phyloP scores from a whole-genome alignment of 2,888 invertebrate genomes.

The Parapristionchus giblindavisi region DNA sequence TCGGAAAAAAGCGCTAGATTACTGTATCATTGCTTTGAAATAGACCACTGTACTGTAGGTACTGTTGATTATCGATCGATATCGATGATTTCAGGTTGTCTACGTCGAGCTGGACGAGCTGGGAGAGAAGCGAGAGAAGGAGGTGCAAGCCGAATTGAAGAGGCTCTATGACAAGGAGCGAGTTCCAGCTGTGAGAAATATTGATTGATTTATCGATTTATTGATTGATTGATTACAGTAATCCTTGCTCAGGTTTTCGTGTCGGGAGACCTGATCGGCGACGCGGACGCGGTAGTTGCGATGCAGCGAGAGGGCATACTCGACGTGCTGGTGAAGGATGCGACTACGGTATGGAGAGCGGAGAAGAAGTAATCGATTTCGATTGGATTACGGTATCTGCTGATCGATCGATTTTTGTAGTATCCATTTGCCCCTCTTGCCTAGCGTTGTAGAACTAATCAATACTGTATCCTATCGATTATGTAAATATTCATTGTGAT shows the following conservation, averaged over 20 bases:
- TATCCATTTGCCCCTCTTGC: no score
- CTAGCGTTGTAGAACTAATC: no score
- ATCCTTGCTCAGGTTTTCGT: constrained; percentile 18
- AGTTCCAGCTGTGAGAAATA: constrained; percentile 23
- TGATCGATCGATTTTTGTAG: no score
- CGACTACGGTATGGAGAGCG: neutral
- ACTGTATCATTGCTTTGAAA: no score
- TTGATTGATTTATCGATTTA: neutral
- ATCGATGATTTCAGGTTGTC: neutral
- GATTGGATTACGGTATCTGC: no score
- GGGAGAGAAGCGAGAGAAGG: constrained; percentile 14
- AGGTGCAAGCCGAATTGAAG: neutral
- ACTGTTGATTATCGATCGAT: no score
- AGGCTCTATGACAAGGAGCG: neutral
- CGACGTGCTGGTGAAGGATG: constrained; percentile 24
- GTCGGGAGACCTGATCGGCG: constrained; percentile 15
- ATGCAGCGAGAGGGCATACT: constrained; percentile 23
- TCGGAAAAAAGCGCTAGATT: neutral
- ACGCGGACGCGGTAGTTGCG: neutral
- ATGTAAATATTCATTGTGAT: no score
- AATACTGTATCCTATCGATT: no score
- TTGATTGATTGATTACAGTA: neutral
- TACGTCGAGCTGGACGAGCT: constrained; percentile 34
- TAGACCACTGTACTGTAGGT: no score
- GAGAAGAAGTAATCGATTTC: no score